Evolutionary conservation across 2,888 invertebrate genomes (phyloP), one percentile per base, ranked within the genome.

Genomic region (Macrosiphum euphorbiae): DNA sequence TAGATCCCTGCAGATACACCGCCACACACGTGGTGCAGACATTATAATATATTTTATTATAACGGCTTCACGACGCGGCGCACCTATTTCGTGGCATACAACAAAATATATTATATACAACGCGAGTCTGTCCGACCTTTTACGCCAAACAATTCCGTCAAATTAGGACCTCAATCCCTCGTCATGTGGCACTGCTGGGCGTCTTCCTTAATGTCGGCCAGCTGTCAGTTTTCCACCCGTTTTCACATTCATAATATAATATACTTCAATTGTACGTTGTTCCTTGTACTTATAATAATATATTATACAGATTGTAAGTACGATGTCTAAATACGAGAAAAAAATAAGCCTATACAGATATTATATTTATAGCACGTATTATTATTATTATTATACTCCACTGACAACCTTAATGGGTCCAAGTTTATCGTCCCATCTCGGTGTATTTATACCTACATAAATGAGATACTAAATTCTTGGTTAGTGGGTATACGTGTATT

Each of bases 161-260:
- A 78, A 78, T 78, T 78, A 78, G 78, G 78, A 78, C 78, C 11
- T 78, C 35, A 78, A 78, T 78, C 78, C 78, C 78, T 78, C 20
- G 78, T 78, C 78, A 78, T 78, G 78, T 24, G 35, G 78, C 78
- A 41, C 78, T 78, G 78, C 35, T 78, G 78, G 78, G 78, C 78
- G 78, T 78, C 78, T 35, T 35, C 78, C 35, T 35, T 35, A 35
- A 78, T 78, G 78, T 78, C 78, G 78, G 20, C 78, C 78, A 78
- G 78, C 78, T 78, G 78, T 78, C 78, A 78, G 35, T 78, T 78
- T 78, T 35, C 35, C 35, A 35, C 35, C 78, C 35, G 78, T 78
- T 78, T 78, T 78, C 78, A 78, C 78, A 20, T 78, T 35, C 35
- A 8, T 35, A 20, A 8, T 35, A 20, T 78, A 78, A n/a, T 20